These are phyloP conservation scores for Moxostoma hubbsi DNA, from an alignment of 2,797 vertebrate genomes.

Conservation along the genomic window DNA sequence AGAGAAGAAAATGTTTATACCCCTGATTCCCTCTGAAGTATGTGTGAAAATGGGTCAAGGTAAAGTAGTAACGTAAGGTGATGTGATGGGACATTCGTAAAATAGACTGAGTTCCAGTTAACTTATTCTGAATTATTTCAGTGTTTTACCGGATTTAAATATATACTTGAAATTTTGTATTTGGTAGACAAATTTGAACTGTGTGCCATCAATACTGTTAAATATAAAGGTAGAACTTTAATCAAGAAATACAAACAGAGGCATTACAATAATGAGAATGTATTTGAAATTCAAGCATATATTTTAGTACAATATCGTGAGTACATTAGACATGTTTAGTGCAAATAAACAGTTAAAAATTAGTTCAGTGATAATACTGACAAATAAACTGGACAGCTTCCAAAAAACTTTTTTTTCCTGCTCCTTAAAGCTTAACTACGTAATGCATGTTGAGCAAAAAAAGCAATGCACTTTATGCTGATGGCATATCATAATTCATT, in stretches of 20 bases:
- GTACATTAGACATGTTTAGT: constrained; percentile 8
- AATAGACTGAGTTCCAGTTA: not conserved
- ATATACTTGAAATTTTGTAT: not conserved
- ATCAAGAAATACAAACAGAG: not conserved
- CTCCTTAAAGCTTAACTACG: not conserved
- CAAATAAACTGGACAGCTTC: not conserved
- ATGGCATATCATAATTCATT: not conserved
- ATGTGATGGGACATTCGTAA: constrained; percentile 12
- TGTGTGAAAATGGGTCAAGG: constrained; percentile 57
- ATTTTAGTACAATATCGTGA: not conserved
- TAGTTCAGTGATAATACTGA: not conserved
- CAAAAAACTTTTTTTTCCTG: not conserved
- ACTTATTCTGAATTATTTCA: constrained; percentile 17
- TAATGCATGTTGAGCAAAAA: not conserved
- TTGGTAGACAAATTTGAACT: not conserved
- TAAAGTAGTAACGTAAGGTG: not conserved
- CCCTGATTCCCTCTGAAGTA: constrained; percentile 61
- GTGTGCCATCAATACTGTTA: not conserved
- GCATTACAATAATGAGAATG: not conserved
- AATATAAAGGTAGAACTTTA: constrained; percentile 25
- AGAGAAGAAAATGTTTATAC: constrained; percentile 60
- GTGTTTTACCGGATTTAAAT: constrained; percentile 6
- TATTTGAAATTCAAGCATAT: not conserved
- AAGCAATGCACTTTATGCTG: not conserved
- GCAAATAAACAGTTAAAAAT: constrained; percentile 3